Evolutionary conservation across 2,113 vertebrate species (phyloP).

Genomic region (Psittacus erithacus): DNA sequence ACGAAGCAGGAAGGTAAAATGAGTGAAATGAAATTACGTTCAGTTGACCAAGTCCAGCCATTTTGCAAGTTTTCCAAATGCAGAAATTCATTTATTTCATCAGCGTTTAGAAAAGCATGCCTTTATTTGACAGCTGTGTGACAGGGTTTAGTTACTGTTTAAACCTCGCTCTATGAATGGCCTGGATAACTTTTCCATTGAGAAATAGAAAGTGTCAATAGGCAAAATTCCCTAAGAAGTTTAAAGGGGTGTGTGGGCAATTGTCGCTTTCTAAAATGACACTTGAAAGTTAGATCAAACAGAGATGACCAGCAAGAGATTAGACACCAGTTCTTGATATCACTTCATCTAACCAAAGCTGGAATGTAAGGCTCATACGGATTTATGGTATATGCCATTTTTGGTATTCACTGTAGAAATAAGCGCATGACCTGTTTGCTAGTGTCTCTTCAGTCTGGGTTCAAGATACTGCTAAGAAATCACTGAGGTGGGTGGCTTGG

Average conservation of each 20-base stretch:
- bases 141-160: background rate
- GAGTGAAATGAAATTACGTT: background rate
- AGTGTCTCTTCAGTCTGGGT: background rate
- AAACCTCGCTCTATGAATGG: background rate
- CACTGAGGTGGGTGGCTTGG: background rate
- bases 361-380: background rate
- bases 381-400: background rate
- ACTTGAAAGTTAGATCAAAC: background rate
- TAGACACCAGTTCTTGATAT: background rate
- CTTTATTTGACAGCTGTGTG: background rate
- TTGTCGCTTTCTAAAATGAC: background rate
- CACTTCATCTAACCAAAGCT: background rate
- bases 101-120: background rate
- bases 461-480: background rate
- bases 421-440: background rate
- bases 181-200: background rate
- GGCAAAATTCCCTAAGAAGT: background rate
- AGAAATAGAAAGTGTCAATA: background rate
- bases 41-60: background rate
- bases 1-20: background rate
- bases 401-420: background rate
- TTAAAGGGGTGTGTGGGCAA: background rate
- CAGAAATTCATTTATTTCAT: background rate
- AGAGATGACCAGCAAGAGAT: background rate
- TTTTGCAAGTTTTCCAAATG: background rate